Conservation (phyloP, 2,797 vertebrate genomes). For the Pachyuromys duprasi region DNA sequence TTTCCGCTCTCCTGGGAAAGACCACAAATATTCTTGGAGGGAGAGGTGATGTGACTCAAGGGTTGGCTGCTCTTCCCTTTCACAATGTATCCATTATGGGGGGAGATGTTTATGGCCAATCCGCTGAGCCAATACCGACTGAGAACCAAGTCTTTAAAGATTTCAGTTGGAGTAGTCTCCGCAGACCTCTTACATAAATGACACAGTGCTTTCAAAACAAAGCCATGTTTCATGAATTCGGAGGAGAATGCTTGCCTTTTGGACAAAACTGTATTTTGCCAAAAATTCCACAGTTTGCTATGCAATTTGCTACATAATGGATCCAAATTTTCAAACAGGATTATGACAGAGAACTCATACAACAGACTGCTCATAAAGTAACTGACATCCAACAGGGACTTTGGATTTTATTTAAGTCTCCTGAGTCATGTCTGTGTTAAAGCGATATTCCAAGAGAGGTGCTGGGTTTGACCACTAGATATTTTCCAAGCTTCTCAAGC, state of each 20-base stretch:
- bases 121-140: not conserved
- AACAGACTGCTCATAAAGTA: not conserved
- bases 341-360: slow-evolving; percentile 21
- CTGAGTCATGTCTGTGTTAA: slow-evolving; percentile 30
- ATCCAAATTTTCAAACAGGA: slow-evolving; percentile 32
- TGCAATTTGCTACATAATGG: not conserved
- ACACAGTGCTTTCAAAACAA: not conserved
- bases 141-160: slow-evolving; percentile 21
- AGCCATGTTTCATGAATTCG: slow-evolving; percentile 34
- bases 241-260: slow-evolving; percentile 38
- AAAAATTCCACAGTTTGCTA: slow-evolving; percentile 39
- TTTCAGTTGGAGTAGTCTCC: not conserved
- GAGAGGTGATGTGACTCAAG: not conserved
- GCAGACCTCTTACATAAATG: not conserved
- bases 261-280: slow-evolving; percentile 29
- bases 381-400: not conserved
- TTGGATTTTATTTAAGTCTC: not conserved
- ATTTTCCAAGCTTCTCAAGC: not conserved
- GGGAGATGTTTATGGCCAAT: not conserved
- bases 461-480: not conserved
- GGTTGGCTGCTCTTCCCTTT: not conserved
- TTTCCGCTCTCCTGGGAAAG: slow-evolving; percentile 15
- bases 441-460: slow-evolving; percentile 59
- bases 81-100: not conserved
- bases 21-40: slow-evolving; percentile 8